phyloP scores from a whole-genome alignment of 2,888 invertebrate genomes.

The Lepidonotus clava region DNA sequence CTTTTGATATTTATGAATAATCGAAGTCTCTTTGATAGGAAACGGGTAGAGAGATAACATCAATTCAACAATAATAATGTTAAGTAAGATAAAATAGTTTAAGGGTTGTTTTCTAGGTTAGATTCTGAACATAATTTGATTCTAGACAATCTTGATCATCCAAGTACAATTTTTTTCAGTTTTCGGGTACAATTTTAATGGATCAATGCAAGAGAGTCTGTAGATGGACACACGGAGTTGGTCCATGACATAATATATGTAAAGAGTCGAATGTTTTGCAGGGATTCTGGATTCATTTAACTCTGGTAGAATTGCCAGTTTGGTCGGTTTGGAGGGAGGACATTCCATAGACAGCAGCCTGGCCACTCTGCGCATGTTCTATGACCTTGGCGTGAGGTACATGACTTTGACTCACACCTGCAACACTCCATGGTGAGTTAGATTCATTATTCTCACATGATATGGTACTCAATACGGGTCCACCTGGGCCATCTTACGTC shows the following conservation, averaged over 20 bases:
- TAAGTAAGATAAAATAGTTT: too few relatives aligned
- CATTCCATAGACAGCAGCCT: slow-evolving; percentile 91
- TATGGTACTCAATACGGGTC: too few relatives aligned
- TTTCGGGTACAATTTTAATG: background rate
- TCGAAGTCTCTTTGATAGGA: too few relatives aligned
- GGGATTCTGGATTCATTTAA: slow-evolving; percentile 85
- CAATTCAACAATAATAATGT: too few relatives aligned
- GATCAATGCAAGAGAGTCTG: background rate
- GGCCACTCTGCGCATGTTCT: slow-evolving; percentile 89
- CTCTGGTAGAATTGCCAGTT: slow-evolving; percentile 90
- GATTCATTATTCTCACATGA: too few relatives aligned
- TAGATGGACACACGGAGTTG: too few relatives aligned
- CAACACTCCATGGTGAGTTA: slow-evolving; percentile 89
- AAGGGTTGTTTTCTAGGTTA: too few relatives aligned
- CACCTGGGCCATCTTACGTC: too few relatives aligned
- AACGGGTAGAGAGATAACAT: too few relatives aligned
- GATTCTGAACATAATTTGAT: background rate
- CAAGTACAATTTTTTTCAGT: background rate
- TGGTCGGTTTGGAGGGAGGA: slow-evolving; percentile 94
- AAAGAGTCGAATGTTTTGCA: too few relatives aligned
- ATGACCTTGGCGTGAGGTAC: slow-evolving; percentile 91
- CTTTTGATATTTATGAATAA: too few relatives aligned
- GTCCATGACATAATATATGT: too few relatives aligned
- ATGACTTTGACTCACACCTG: slow-evolving; percentile 94
- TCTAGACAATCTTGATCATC: background rate